These are phyloP conservation scores for Esperia sulphurella DNA, from an alignment of 2,888 invertebrate species.

Conservation along the genomic window DNA sequence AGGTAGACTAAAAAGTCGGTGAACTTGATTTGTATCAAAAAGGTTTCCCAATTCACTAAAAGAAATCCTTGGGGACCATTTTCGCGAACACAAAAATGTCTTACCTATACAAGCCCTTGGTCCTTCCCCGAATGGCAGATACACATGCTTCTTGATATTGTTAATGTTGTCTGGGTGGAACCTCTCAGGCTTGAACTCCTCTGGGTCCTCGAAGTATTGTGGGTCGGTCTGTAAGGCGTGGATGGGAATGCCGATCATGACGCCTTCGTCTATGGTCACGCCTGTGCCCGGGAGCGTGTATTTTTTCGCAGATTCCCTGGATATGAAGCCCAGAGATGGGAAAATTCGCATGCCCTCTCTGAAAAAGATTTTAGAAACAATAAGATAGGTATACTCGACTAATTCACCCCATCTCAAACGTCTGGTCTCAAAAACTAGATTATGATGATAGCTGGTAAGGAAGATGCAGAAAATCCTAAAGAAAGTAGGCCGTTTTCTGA, in stretches of 20 bases:
- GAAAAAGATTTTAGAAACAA: not conserved
- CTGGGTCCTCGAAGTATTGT: conserved; percentile 24
- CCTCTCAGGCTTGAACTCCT: conserved; percentile 27
- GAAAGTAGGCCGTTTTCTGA: too few species aligned
- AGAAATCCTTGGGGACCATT: too few species aligned
- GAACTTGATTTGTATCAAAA: too few species aligned
- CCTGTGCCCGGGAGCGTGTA: conserved; percentile 25
- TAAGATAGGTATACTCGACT: too few species aligned
- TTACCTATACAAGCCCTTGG: conserved; percentile 26
- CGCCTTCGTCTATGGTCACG: conserved; percentile 26
- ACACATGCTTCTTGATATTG: conserved; percentile 18
- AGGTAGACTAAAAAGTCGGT: too few species aligned
- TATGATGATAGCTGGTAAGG: too few species aligned
- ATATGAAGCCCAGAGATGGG: conserved; percentile 21
- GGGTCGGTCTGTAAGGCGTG: conserved; percentile 28
- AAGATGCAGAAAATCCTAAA: too few species aligned
- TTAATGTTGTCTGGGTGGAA: conserved; percentile 16
- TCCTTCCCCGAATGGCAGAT: conserved; percentile 29
- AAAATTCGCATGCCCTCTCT: conserved; percentile 25
- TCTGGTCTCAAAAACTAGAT: too few species aligned
- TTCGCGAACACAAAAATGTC: too few species aligned
- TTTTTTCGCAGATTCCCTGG: conserved; percentile 17
- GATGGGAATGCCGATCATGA: conserved; percentile 21
- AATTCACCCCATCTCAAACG: too few species aligned
- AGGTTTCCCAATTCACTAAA: too few species aligned